These are phyloP conservation scores for Mamestra brassicae DNA, from an alignment of 2,888 invertebrate species.

Conservation along the genomic window DNA sequence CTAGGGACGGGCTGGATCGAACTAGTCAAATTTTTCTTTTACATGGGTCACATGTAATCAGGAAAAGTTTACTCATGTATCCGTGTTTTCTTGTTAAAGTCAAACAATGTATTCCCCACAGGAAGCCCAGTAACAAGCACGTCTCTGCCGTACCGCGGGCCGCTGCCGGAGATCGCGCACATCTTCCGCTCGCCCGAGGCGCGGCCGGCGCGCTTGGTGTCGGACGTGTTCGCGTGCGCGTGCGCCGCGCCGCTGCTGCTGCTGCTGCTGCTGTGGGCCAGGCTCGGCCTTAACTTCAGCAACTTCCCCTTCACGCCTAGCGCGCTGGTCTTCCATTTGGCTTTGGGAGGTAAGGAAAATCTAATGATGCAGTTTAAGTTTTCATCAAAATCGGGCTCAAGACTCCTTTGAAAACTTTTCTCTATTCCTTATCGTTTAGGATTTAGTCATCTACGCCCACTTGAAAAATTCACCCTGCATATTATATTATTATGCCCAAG, in stretches of 20 bases:
- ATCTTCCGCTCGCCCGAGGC: conserved; percentile 97
- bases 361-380: no score
- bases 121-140: conserved; percentile 27
- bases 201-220: conserved; percentile 96
- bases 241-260: conserved; percentile 95
- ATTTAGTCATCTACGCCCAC: no score
- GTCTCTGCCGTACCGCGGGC: conserved; percentile 75
- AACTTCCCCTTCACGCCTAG: conserved; percentile 95
- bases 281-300: conserved; percentile 96
- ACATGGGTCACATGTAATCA: no score
- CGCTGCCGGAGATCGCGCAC: conserved; percentile 93
- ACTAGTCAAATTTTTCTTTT: no score
- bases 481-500: no score
- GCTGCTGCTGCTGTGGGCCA: conserved; percentile 96
- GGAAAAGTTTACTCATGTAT: no score
- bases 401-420: no score
- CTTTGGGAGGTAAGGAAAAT: conserved; percentile 93
- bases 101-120: not conserved
- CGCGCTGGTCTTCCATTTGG: conserved; percentile 97
- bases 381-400: no score
- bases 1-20: no score
- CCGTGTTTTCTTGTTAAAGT: not conserved
- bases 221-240: conserved; percentile 97
- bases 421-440: no score
- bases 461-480: no score